Percentiles rank a stretch among this genome's conserved stretches.
Evolutionary conservation across 2,888 invertebrate species (phyloP).

Genomic region (Sericinus montela): DNA sequence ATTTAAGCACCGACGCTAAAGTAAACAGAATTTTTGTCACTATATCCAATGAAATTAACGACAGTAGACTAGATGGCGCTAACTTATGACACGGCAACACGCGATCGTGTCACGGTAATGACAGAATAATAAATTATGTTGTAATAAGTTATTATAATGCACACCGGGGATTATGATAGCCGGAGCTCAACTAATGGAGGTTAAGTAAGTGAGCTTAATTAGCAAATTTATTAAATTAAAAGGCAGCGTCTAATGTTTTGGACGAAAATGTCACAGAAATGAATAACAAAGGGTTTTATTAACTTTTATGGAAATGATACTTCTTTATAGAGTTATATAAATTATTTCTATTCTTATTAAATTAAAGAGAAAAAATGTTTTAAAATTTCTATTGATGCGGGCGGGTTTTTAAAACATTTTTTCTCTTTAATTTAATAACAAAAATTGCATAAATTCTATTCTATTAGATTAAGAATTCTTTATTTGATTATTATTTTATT

Average conservation of each 20-base stretch:
- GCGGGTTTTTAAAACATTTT: too few species aligned
- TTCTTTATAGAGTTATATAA: not conserved
- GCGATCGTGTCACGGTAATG: slow-evolving; percentile 72
- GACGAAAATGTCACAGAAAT: slow-evolving; percentile 7
- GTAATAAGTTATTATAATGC: slow-evolving; percentile 77
- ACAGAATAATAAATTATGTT: slow-evolving; percentile 77
- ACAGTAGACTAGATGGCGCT: slow-evolving; percentile 47
- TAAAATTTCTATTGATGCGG: too few species aligned
- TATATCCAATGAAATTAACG: slow-evolving; percentile 74
- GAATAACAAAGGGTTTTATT: slow-evolving; percentile 56
- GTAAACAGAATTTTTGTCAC: slow-evolving; percentile 78
- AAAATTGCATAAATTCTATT: too few species aligned
- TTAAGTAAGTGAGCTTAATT: slow-evolving; percentile 57
- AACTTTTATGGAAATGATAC: not conserved
- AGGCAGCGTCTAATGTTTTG: slow-evolving; percentile 33
- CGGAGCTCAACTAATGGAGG: slow-evolving; percentile 42
- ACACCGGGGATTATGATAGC: slow-evolving; percentile 55
- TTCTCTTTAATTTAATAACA: too few species aligned
- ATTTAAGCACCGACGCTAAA: slow-evolving; percentile 52
- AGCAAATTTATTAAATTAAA: slow-evolving; percentile 65
- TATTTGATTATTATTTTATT: too few species aligned
- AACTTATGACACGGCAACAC: slow-evolving; percentile 69
- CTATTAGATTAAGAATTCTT: too few species aligned
- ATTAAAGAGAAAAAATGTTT: too few species aligned
- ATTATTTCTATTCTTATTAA: too few species aligned